Evolutionary conservation across 1,140 invertebrate species (phyloP).

Genomic region (Caenorhabditis inopinata): DNA sequence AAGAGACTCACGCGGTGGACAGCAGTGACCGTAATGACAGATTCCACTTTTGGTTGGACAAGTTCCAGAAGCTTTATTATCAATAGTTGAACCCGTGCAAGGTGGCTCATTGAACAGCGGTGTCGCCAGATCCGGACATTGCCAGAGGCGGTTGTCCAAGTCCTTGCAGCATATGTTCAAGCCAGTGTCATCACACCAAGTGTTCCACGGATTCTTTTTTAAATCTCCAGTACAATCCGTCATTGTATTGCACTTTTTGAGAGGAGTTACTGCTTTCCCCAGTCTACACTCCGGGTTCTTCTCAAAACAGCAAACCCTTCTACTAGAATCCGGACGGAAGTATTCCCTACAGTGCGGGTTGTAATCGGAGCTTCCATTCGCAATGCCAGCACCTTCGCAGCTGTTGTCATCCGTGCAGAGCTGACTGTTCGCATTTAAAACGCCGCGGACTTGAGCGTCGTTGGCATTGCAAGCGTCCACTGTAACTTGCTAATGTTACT

Average conservation of each 20-base stretch:
- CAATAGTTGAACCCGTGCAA: neutral
- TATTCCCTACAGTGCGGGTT: neutral
- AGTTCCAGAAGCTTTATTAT: neutral
- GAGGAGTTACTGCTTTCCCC: neutral
- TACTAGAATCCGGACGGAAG: neutral
- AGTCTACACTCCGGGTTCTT: neutral
- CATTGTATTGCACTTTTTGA: neutral
- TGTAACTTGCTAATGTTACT: neutral
- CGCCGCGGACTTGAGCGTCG: neutral
- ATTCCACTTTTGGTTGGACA: neutral
- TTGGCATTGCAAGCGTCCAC: neutral
- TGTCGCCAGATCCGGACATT: neutral
- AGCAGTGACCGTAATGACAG: neutral
- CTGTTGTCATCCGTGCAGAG: neutral
- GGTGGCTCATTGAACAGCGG: conserved; percentile 8
- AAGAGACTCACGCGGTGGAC: neutral
- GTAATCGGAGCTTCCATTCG: neutral
- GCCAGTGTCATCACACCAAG: neutral
- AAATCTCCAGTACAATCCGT: neutral
- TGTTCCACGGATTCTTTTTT: neutral
- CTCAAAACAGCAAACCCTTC: neutral
- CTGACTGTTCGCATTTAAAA: neutral
- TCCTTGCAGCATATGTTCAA: neutral
- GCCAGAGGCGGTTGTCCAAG: neutral
- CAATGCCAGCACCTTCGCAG: neutral